Conservation (phyloP, 2,888 invertebrate species). For the Dyspetes luteomarginatus region DNA sequence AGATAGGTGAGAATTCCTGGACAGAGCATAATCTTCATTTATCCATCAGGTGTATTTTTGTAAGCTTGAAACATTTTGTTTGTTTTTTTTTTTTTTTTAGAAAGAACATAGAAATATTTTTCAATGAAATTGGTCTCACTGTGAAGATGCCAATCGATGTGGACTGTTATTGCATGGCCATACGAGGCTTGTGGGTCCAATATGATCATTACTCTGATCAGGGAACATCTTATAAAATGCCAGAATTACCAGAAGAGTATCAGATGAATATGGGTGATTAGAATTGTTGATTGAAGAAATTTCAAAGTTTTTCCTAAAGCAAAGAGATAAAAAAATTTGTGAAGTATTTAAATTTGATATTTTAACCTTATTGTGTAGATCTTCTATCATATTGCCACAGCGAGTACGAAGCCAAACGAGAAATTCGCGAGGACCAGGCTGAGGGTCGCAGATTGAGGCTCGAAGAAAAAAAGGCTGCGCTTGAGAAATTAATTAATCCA, state of each 20-base stretch:
- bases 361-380: conserved; percentile 81
- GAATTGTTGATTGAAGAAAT: neutral
- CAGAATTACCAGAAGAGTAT: conserved; percentile 78
- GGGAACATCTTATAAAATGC: conserved; percentile 79
- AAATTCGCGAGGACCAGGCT: conserved; percentile 84
- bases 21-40: neutral
- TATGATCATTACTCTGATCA: conserved; percentile 87
- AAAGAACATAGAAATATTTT: conserved; percentile 85
- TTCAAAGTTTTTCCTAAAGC: neutral
- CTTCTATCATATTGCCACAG: conserved; percentile 84
- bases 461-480: conserved; percentile 82
- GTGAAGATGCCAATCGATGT: conserved; percentile 86
- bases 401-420: conserved; percentile 82
- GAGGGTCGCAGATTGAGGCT: conserved; percentile 83
- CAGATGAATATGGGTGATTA: conserved; percentile 66
- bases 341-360: neutral
- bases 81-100: conserved; percentile 74
- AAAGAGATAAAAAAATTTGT: neutral
- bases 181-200: conserved; percentile 85
- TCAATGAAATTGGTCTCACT: conserved; percentile 85
- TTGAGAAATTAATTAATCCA: conserved; percentile 83
- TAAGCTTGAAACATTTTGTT: neutral
- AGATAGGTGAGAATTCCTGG: conserved; percentile 71
- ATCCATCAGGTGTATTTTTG: neutral
- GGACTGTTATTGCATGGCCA: conserved; percentile 85